Conservation (phyloP, 1,140 invertebrate species). For the Apis dorsata region DNA sequence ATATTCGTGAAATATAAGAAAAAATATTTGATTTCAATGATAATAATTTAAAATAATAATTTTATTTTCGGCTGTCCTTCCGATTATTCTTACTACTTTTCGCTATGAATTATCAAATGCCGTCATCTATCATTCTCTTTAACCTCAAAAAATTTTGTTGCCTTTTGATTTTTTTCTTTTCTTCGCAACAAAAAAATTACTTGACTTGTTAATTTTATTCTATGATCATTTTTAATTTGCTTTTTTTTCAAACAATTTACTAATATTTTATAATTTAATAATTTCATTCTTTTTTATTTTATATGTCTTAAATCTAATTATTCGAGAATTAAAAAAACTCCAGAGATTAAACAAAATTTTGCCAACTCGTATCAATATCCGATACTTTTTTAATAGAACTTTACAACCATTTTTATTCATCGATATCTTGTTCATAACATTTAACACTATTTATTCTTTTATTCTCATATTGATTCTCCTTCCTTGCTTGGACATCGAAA, state of each 20-base stretch:
- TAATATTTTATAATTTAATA: no score
- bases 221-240: neutral
- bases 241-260: neutral
- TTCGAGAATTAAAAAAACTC: no score
- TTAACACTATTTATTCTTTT: neutral
- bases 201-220: no score
- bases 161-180: neutral
- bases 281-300: no score
- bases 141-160: slow-evolving; percentile 27
- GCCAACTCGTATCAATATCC: no score
- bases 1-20: no score
- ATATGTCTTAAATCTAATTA: no score
- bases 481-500: neutral
- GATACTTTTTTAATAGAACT: no score
- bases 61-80: neutral
- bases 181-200: neutral
- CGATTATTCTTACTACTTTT: neutral
- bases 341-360: no score
- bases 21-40: neutral
- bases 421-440: no score
- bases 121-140: neutral
- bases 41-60: neutral
- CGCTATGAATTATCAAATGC: neutral
- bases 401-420: no score
- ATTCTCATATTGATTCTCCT: neutral